A percentile compares a stretch with the other conserved stretches of the same genome.
These are phyloP conservation scores for Lepus townsendii DNA, from an alignment of 2,797 vertebrate genomes.

Conservation along the genomic window DNA sequence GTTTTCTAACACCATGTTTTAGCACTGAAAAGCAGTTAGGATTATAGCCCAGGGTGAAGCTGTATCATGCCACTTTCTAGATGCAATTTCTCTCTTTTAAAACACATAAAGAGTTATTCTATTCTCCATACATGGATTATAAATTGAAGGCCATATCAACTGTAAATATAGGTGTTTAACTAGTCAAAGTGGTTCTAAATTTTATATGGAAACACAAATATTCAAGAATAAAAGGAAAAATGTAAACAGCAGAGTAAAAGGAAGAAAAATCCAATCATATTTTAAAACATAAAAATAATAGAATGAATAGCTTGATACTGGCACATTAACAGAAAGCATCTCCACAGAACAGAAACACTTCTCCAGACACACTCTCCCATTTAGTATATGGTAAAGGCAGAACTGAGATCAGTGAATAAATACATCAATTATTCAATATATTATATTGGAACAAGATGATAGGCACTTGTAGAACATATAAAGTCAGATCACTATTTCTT, in stretches of 20 bases:
- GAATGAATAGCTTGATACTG: neutral
- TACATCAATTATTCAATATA: slow-evolving; percentile 11
- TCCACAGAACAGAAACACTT: neutral
- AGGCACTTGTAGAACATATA: neutral
- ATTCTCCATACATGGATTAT: neutral
- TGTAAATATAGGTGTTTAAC: neutral
- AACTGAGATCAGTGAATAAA: neutral
- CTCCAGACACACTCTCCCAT: neutral
- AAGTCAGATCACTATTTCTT: neutral
- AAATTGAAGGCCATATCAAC: neutral
- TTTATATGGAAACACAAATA: slow-evolving; percentile 5
- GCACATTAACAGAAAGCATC: neutral
- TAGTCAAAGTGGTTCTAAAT: neutral
- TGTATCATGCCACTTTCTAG: neutral
- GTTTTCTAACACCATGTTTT: neutral
- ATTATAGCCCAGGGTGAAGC: neutral
- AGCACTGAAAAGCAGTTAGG: neutral
- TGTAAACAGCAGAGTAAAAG: neutral
- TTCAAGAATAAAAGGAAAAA: neutral
- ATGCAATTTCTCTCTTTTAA: neutral
- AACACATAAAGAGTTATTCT: neutral
- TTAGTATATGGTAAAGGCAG: neutral
- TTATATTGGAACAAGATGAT: neutral
- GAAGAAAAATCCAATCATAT: neutral
- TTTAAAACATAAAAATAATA: neutral